Percentiles rank a stretch among this genome's conserved stretches.
These are phyloP conservation scores for Agapetus fuscipes DNA, from an alignment of 2,888 invertebrate genomes.

Conservation along the genomic window DNA sequence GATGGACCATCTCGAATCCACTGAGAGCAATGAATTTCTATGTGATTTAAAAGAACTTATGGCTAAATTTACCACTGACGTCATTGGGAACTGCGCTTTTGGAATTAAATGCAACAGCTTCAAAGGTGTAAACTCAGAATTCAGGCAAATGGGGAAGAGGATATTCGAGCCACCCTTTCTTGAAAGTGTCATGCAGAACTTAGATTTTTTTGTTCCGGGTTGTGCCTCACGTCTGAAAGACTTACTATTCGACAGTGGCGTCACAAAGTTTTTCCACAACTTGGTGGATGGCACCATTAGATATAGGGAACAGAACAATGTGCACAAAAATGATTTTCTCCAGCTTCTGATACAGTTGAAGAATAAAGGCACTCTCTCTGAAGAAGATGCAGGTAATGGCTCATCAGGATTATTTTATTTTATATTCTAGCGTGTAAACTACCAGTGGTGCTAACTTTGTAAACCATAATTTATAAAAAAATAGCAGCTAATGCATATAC, in stretches of 20 bases:
- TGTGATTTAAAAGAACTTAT: conserved; percentile 34
- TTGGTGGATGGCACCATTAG: conserved; percentile 34
- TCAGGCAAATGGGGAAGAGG: conserved; percentile 24
- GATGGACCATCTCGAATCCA: conserved; percentile 23
- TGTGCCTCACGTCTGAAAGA: neutral
- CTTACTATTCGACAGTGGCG: neutral
- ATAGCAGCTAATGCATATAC: too few species aligned
- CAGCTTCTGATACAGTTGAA: conserved; percentile 45
- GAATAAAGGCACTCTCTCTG: conserved; percentile 24
- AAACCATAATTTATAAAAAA: neutral
- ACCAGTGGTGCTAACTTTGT: neutral
- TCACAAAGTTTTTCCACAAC: conserved; percentile 31
- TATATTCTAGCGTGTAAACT: conserved; percentile 25
- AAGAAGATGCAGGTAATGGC: conserved; percentile 4
- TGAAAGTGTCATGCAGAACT: neutral
- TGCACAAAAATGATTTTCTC: conserved; percentile 43
- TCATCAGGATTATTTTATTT: conserved; percentile 24
- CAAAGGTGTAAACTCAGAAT: conserved; percentile 29
- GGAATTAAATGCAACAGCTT: conserved; percentile 38
- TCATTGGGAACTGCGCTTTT: conserved; percentile 39
- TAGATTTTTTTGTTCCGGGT: conserved; percentile 1
- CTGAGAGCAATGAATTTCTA: conserved; percentile 15
- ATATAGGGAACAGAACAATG: conserved; percentile 30
- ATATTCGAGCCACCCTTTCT: neutral
- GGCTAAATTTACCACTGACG: conserved; percentile 38